Evolutionary conservation across 1,140 invertebrate genomes (phyloP), one percentile per base, ranked within the genome.

Genomic region (Zaprionus nigranus): DNA sequence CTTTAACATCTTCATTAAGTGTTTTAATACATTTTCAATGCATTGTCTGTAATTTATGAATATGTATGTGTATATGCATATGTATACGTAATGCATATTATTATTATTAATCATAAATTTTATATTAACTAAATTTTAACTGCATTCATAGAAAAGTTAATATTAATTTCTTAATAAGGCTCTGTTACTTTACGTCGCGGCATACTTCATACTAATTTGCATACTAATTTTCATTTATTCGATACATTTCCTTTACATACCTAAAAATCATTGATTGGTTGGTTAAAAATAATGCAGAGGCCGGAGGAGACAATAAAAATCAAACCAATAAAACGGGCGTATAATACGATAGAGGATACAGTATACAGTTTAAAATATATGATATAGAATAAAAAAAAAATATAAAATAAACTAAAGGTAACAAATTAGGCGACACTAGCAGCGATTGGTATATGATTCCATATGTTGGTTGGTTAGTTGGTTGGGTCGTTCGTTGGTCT

Each of bases 131-230:
- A 83, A 80, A 66, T 78, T 58, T 75, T 82, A 74, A 81, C 71
- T 68, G 81, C 74, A 67, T 69, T 83, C 77, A 83, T 88, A 83
- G 73, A 87, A 87, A 87, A 87, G 78, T 83, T 87, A 56, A 68
- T 81, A 75, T 87, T 87, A 87, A 81, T 81, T 81, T 81, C 68
- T 88, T 87, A 88, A 88, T 88, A 87, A 87, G 84, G 84, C 84
- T 88, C 78, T 67, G 60, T 88, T 87, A 72, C 63, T 62, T 79
- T 78, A 80, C 70, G 51, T 73, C 43, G 72, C 63, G 63, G 46
- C 62, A 77, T 54, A 72, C 62, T 78, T 68, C 46, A 75, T 20
- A 69, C 75, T 81, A 66, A 81, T 84, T 69, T 58, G 62, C 73
- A 61, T 69, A 66, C 56, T 62, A 76, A 43, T 62, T 72, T 63